Evolutionary conservation across 1,140 invertebrate species (phyloP), one percentile per base, ranked within the genome.

Genomic region (Ruditapes philippinarum): DNA sequence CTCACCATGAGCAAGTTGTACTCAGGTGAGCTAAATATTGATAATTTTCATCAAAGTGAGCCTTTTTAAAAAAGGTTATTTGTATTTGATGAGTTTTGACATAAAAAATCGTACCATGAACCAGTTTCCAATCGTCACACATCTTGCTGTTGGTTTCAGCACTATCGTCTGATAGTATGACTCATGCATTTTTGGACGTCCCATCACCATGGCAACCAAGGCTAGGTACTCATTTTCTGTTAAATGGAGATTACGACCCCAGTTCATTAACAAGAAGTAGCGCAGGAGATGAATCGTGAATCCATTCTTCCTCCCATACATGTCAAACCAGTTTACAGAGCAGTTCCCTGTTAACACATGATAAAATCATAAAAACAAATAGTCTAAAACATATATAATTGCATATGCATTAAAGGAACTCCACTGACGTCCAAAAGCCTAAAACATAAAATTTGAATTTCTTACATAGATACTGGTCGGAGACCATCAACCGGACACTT

Each of bases 191-290:
- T 91, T 57, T 22, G 87, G 89, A 22, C 86, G 54, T 7, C 84
- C 92, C 70, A 94, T 91, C 0, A 91, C 86, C 73, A 93, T 88
- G 40, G 93, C 94, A 54, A 90, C 82, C 22, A 95, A 25, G 14
- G 93, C 92, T 3, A 95, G 85, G 80, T 95, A 95, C 90, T 95
- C 95, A 74, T 93, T 87, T 31, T 93, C 91, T 17, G 89, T 90
- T 0, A 95, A 54, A 76, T 88, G 74, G 28, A 95, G 91, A 82
- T 95, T 94, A 60, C 88, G 79, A 1, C 89, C 91, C 93, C 94
- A 94, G 92, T 94, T 95, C 40, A 94, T 89, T 14, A 93, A 28
- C 0, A 95, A 90, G 88, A 95, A 95, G 85, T 95, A 95, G 2
- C 95, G 91, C 19, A 95, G 89, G 4, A 95, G 28, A 74, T 93